phyloP scores from a whole-genome alignment of 2,797 vertebrate genomes.

The Calcarius lapponicus region DNA sequence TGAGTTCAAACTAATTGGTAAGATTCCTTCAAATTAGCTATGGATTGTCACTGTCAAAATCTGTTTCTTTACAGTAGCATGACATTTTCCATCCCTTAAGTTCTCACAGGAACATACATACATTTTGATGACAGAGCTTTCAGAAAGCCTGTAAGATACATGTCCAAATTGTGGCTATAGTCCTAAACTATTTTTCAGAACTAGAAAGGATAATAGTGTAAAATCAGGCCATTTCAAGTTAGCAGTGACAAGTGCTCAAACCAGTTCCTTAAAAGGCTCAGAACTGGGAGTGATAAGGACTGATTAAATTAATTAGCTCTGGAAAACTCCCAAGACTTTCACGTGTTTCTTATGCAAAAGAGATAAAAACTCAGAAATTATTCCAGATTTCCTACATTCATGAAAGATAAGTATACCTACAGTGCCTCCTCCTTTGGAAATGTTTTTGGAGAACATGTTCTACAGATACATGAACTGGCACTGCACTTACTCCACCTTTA shows the following conservation, averaged over 20 bases:
- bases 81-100: constrained; percentile 4
- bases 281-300: neutral
- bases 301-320: constrained; percentile 35
- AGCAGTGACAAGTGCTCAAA: constrained; percentile 4
- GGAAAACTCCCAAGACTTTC: neutral
- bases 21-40: constrained; percentile 16
- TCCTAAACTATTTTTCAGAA: constrained; percentile 39
- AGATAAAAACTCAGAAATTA: constrained; percentile 20
- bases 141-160: constrained; percentile 33
- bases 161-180: neutral
- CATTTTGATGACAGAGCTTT: constrained; percentile 2
- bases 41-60: constrained; percentile 33
- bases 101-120: neutral
- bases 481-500: neutral
- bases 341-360: neutral
- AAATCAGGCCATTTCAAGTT: neutral
- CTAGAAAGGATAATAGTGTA: neutral
- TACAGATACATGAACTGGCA: neutral
- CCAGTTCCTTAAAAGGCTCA: neutral
- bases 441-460: neutral
- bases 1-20: constrained; percentile 14
- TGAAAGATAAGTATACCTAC: neutral
- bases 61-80: constrained; percentile 1
- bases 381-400: neutral
- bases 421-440: neutral